A percentile compares a stretch with the other conserved stretches of the same genome.
These are phyloP conservation scores for Eugnorisma glareosa DNA, from an alignment of 2,888 invertebrate species.

Conservation along the genomic window DNA sequence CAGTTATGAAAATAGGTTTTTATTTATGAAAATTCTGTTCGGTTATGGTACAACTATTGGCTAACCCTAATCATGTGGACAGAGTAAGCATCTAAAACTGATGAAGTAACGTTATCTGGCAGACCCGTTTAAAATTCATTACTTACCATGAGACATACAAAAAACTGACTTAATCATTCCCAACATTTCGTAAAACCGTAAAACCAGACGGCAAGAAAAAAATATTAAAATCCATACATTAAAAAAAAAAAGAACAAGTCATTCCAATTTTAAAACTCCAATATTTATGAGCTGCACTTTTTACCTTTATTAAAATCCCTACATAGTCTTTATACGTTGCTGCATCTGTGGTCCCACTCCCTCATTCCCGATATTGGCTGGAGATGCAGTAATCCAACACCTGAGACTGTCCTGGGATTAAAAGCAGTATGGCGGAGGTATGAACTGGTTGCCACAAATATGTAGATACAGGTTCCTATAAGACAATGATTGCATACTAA, in stretches of 20 bases:
- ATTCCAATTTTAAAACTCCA: constrained; percentile 40
- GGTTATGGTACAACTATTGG: not conserved
- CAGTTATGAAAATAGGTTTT: not conserved
- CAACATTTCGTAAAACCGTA: not conserved
- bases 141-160: no score
- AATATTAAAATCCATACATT: constrained; percentile 16
- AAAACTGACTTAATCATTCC: not conserved
- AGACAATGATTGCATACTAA: constrained; percentile 49
- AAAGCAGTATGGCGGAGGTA: constrained; percentile 59
- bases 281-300: constrained; percentile 33
- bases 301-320: constrained; percentile 57
- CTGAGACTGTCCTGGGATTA: constrained; percentile 70
- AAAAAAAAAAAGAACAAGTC: constrained; percentile 14
- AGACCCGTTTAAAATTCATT: not conserved
- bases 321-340: constrained; percentile 30
- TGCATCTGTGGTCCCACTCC: constrained; percentile 56
- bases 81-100: not conserved
- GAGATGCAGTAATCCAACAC: constrained; percentile 73
- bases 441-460: constrained; percentile 61
- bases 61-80: not conserved
- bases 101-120: not conserved
- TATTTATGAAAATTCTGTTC: not conserved
- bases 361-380: constrained; percentile 64
- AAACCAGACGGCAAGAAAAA: constrained; percentile 1
- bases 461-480: constrained; percentile 29